Conservation (phyloP, 2,797 vertebrate species). For the Gastrophryne carolinensis region DNA sequence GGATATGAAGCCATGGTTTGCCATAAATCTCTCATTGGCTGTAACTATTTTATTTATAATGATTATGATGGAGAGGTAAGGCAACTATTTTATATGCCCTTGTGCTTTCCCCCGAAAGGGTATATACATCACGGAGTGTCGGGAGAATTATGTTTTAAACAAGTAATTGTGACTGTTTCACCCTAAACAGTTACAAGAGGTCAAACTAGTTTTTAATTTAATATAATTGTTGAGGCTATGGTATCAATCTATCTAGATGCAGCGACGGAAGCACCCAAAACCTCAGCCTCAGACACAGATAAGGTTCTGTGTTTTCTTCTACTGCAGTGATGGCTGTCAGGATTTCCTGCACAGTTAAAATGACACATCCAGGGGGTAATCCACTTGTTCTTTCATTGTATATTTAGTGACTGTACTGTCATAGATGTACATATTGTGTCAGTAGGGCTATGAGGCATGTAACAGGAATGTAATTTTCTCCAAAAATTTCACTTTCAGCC, state of each 20-base stretch:
- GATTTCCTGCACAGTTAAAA: conserved; percentile 72
- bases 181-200: neutral
- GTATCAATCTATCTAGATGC: conserved; percentile 60
- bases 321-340: conserved; percentile 67
- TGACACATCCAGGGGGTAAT: conserved; percentile 72
- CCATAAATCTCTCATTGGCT: conserved; percentile 62
- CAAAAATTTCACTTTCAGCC: conserved; percentile 85
- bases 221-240: conserved; percentile 62
- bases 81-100: conserved; percentile 51
- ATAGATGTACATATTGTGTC: conserved; percentile 99
- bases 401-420: conserved; percentile 98
- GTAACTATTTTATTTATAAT: conserved; percentile 65
- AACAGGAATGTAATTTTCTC: conserved; percentile 87
- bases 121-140: conserved; percentile 56
- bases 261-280: conserved; percentile 62
- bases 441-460: conserved; percentile 89
- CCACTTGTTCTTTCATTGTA: conserved; percentile 90
- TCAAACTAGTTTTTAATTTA: conserved; percentile 55
- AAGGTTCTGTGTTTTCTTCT: conserved; percentile 81
- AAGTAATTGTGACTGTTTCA: neutral
- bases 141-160: conserved; percentile 58
- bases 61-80: conserved; percentile 59
- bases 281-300: conserved; percentile 73
- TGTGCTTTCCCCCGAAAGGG: conserved; percentile 51
- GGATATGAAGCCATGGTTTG: conserved; percentile 77